These are phyloP conservation scores for Clarias gariepinus DNA, from an alignment of 2,113 vertebrate genomes.

Conservation along the genomic window DNA sequence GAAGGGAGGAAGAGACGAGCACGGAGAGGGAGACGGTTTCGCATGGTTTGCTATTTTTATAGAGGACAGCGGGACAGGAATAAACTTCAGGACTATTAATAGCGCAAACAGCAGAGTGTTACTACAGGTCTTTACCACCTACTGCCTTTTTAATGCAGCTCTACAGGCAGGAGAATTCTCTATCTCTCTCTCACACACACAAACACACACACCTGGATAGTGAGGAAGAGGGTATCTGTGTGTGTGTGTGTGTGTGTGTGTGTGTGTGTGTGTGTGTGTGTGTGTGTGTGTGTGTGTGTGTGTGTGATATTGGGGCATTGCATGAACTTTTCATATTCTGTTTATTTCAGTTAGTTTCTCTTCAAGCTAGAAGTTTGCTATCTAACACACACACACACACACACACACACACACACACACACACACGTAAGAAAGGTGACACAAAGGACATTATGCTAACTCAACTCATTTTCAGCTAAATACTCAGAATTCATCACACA, in stretches of 20 bases:
- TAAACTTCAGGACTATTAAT: conserved; percentile 43
- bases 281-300: not conserved
- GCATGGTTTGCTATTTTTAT: conserved; percentile 38
- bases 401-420: not conserved
- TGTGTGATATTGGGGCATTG: not conserved
- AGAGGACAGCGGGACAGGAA: conserved; percentile 35
- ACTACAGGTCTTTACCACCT: conserved; percentile 34
- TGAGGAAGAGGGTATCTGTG: not conserved
- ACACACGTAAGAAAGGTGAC: not conserved
- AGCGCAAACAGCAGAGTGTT: conserved; percentile 31
- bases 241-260: not conserved
- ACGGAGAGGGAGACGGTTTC: not conserved
- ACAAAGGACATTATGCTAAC: conserved; percentile 18
- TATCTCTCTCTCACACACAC: not conserved
- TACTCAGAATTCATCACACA: conserved; percentile 16
- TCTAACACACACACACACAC: not conserved
- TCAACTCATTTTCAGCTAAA: not conserved
- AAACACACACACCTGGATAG: not conserved
- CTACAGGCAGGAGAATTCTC: not conserved
- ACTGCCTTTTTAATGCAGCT: conserved; percentile 25
- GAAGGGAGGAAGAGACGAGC: not conserved
- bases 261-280: not conserved
- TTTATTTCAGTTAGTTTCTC: not conserved
- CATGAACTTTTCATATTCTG: not conserved
- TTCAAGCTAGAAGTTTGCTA: not conserved